Evolutionary conservation across 2,797 vertebrate genomes (phyloP).

Genomic region (Onychomys arenicola): DNA sequence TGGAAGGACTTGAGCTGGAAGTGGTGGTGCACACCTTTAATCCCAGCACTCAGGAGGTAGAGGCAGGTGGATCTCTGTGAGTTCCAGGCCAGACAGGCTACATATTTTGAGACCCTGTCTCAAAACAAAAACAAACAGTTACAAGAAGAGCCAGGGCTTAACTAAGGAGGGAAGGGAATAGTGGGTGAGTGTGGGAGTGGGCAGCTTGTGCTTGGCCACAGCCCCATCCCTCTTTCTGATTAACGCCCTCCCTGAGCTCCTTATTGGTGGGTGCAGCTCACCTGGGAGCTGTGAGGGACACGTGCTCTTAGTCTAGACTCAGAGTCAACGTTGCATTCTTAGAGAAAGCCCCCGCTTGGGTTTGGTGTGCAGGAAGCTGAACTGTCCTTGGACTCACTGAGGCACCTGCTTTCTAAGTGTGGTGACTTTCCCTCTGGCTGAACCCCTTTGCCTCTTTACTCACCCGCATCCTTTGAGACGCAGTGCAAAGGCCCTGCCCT

Average conservation of each 20-base stretch:
- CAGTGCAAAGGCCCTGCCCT: conserved; percentile 9
- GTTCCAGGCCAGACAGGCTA: not conserved
- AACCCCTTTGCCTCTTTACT: not conserved
- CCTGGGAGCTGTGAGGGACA: not conserved
- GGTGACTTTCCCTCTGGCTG: not conserved
- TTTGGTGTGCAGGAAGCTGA: not conserved
- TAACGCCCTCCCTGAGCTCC: not conserved
- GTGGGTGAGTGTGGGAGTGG: not conserved
- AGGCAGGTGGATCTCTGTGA: not conserved
- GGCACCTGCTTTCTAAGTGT: conserved; percentile 20
- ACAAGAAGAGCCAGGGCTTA: not conserved
- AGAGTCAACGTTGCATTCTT: not conserved
- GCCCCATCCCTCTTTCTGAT: not conserved
- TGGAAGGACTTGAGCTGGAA: not conserved
- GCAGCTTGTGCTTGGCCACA: not conserved
- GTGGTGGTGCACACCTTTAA: not conserved
- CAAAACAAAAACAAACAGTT: not conserved
- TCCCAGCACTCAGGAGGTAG: not conserved
- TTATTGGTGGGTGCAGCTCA: not conserved
- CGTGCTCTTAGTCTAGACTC: not conserved
- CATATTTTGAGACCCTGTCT: not conserved
- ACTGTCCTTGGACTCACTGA: not conserved
- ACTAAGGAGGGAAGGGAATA: conserved; percentile 41
- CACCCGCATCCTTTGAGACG: conserved; percentile 20
- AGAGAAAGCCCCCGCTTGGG: not conserved